These are phyloP conservation scores for Mythimna impura DNA, from an alignment of 2,888 invertebrate genomes.

Conservation along the genomic window DNA sequence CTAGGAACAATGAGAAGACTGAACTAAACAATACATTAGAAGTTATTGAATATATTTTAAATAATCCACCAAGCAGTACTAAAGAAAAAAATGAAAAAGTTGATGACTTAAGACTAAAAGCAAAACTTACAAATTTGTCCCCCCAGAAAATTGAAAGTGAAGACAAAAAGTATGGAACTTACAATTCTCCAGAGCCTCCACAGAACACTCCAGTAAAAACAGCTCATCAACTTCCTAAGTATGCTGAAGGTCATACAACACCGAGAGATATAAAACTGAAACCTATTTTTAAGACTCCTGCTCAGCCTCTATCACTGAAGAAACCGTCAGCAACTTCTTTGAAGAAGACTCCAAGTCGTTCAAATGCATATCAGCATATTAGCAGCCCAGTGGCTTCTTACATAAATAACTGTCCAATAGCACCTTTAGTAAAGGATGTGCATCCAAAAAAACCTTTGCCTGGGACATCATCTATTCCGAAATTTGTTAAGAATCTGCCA, in stretches of 20 bases:
- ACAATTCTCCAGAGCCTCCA: constrained; percentile 35
- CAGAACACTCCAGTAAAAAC: constrained; percentile 68
- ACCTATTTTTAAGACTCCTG: constrained; percentile 76
- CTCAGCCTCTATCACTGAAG: constrained; percentile 66
- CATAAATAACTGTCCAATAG: constrained; percentile 79
- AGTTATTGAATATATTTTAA: constrained; percentile 78
- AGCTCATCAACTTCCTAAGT: constrained; percentile 39
- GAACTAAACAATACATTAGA: constrained; percentile 79
- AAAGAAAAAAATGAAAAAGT: constrained; percentile 26
- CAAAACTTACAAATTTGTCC: constrained; percentile 23
- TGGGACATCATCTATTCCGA: constrained; percentile 76
- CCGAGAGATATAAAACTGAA: constrained; percentile 58
- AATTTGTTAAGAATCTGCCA: constrained; percentile 66
- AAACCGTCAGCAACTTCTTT: constrained; percentile 67
- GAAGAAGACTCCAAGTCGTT: constrained; percentile 72
- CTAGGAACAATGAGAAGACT: constrained; percentile 58
- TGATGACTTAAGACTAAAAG: constrained; percentile 17
- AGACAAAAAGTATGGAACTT: constrained; percentile 16
- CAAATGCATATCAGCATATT: constrained; percentile 77
- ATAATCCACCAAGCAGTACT: constrained; percentile 68
- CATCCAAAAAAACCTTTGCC: constrained; percentile 78
- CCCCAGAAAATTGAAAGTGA: constrained; percentile 32
- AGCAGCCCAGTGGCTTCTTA: constrained; percentile 83
- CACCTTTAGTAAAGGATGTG: constrained; percentile 78
- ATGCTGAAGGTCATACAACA: constrained; percentile 53